Percentiles rank a stretch among this genome's conserved stretches.
Evolutionary conservation across 1,140 invertebrate species (phyloP).

Genomic region (Drosophila burlai): DNA sequence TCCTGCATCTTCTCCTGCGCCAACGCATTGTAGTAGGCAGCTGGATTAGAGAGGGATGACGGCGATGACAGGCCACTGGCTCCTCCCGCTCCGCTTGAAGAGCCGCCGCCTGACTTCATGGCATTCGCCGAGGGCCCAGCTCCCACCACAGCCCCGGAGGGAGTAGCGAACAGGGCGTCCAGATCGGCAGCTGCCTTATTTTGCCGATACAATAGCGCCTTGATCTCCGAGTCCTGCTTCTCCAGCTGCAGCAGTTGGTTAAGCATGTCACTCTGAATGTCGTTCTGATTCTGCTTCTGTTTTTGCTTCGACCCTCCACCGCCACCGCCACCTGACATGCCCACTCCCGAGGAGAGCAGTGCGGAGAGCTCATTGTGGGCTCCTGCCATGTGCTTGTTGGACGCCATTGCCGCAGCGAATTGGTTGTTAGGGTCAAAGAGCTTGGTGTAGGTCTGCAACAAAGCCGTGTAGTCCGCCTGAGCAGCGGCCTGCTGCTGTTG

Average conservation of each 20-base stretch:
- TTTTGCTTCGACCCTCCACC: constrained; percentile 37
- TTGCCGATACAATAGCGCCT: constrained; percentile 76
- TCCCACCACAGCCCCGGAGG: constrained; percentile 54
- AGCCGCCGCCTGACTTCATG: constrained; percentile 25
- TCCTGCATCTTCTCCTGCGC: constrained; percentile 84
- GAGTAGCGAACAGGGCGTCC: constrained; percentile 75
- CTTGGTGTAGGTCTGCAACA: constrained; percentile 82
- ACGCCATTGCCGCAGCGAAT: constrained; percentile 64
- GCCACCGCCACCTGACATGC: constrained; percentile 27
- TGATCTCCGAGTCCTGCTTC: constrained; percentile 80
- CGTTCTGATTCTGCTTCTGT: constrained; percentile 60
- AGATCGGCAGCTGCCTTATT: constrained; percentile 78
- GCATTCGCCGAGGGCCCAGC: constrained; percentile 43
- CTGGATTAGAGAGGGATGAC: constrained; percentile 63
- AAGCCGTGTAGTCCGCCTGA: constrained; percentile 71
- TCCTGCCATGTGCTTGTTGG: constrained; percentile 60
- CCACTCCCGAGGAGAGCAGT: constrained; percentile 63
- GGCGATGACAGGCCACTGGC: constrained; percentile 51
- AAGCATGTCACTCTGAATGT: constrained; percentile 78
- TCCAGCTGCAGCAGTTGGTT: constrained; percentile 80
- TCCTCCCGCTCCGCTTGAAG: constrained; percentile 27
- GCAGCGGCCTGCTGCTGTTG: constrained; percentile 53
- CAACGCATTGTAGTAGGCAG: constrained; percentile 80
- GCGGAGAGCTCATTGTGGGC: constrained; percentile 76
- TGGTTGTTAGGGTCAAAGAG: constrained; percentile 79